Base-by-base conservation (phyloP, 2,797 vertebrate species). In the Epinephelus coioides region DNA sequence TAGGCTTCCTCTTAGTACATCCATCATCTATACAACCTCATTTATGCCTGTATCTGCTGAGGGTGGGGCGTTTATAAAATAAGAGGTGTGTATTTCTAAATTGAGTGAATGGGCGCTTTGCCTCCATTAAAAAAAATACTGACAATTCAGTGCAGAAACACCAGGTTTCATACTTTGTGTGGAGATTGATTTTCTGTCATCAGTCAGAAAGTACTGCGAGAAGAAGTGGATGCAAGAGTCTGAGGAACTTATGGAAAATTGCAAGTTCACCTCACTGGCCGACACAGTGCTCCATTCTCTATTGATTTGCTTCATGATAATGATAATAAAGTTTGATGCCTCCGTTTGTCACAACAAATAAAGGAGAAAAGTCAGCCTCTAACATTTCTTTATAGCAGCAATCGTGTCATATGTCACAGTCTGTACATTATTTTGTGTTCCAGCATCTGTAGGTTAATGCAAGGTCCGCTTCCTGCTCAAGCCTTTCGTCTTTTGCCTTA, bases 101-200 rank as follows among this genome's bases (percentile, higher is more conserved):
- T 30, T n/a, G 43, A 59, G 27, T 14, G 38, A n/a, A 8, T 25
- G 43, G n/a, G 14, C 40, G 30, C 40, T 69, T 19, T 54, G n/a
- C 38, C 8, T 40, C 40, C 40, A 40, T 40, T 40, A 40, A 40
- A 40, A 40, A 40, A 40, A 40, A 40, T 12, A 40, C 11, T 43
- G 40, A 43, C 40, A 2, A 68, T 25, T 1, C 67, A 69, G 43
- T 4, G 34, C 34, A 54, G 54, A 54, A 55, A 63, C 25, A 55
- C 15, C 46, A 73, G 34, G 15, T 69, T 73, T 78, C 23, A 63
- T 38, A 17, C 9, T 61, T 34, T 14, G 51, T 27, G 44, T 25
- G 30, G 27, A 61, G 6, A 83, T 79, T 17, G 86, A 88, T 79
- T 88, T 81, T 69, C 61, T 63, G 78, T 69, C 81, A 23, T 64